A percentile compares a stretch with the other conserved stretches of the same genome.
phyloP scores from a whole-genome alignment of 2,888 invertebrate species.

The Hydrotaea cyrtoneurina region DNA sequence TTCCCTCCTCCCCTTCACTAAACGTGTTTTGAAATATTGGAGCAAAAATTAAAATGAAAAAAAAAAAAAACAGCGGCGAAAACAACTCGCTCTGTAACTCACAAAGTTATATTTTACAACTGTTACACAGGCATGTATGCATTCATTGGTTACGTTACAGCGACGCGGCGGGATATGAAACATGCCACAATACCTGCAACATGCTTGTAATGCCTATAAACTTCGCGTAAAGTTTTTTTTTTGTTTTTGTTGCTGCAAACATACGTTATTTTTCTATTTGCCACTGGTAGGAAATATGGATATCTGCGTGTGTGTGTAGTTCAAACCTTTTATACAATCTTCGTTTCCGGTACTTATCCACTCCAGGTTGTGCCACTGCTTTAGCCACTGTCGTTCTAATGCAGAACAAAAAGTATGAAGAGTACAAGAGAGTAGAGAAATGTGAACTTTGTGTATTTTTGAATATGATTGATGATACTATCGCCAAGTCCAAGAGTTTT shows the following conservation, averaged over 20 bases:
- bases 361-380: background rate
- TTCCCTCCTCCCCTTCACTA: background rate
- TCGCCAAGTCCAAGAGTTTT: conserved; percentile 48
- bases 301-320: background rate
- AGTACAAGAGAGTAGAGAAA: background rate
- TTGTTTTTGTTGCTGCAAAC: conserved; percentile 40
- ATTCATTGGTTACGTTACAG: background rate
- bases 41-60: too few species aligned
- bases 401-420: background rate
- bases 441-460: conserved; percentile 39
- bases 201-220: conserved; percentile 59
- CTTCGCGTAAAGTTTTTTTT: conserved; percentile 41
- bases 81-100: too few species aligned
- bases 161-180: conserved; percentile 22
- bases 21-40: conserved; percentile 26
- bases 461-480: conserved; percentile 65
- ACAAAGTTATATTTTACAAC: conserved; percentile 40
- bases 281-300: conserved; percentile 17
- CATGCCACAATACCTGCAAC: conserved; percentile 54
- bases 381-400: conserved; percentile 1
- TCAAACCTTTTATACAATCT: conserved; percentile 24
- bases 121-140: conserved; percentile 33
- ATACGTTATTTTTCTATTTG: conserved; percentile 53
- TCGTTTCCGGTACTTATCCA: conserved; percentile 16
- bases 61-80: too few species aligned